phyloP scores from a whole-genome alignment of 2,797 vertebrate species.

The Oreochromis grahami region DNA sequence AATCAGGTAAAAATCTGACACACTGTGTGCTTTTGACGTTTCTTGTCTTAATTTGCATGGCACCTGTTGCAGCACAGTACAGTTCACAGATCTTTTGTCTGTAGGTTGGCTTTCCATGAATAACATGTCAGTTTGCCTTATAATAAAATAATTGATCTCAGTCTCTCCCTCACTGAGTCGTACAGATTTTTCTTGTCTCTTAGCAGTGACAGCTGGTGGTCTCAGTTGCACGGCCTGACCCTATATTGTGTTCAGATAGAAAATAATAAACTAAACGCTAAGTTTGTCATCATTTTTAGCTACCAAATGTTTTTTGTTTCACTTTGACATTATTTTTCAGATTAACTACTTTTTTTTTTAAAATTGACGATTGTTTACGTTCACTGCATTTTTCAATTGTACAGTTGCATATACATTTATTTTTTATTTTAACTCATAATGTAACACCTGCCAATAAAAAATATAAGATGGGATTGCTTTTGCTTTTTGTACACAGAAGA shows the following conservation, averaged over 20 bases:
- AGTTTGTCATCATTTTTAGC: not conserved
- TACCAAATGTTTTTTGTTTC: not conserved
- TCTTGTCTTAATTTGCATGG: not conserved
- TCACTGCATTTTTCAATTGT: not conserved
- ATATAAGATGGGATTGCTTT: not conserved
- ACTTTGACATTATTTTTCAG: not conserved
- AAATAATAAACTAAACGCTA: not conserved
- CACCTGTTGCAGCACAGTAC: not conserved
- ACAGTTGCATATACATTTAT: rapidly evolving
- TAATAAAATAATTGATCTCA: rapidly evolving
- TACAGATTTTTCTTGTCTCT: not conserved
- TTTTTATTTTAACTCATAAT: not conserved
- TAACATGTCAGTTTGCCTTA: not conserved
- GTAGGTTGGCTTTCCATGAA: rapidly evolving
- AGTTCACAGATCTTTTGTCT: not conserved
- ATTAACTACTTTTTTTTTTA: not conserved
- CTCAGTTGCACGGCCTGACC: not conserved
- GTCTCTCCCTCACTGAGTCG: rapidly evolving
- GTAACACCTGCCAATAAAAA: not conserved
- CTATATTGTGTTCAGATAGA: not conserved
- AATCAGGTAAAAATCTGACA: rapidly evolving
- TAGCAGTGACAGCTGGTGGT: not conserved
- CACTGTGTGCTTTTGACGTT: not conserved
- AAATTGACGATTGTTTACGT: not conserved
- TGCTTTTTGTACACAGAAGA: not conserved